phyloP scores from a whole-genome alignment of 2,888 invertebrate genomes.

The Limnephilus lunatus region DNA sequence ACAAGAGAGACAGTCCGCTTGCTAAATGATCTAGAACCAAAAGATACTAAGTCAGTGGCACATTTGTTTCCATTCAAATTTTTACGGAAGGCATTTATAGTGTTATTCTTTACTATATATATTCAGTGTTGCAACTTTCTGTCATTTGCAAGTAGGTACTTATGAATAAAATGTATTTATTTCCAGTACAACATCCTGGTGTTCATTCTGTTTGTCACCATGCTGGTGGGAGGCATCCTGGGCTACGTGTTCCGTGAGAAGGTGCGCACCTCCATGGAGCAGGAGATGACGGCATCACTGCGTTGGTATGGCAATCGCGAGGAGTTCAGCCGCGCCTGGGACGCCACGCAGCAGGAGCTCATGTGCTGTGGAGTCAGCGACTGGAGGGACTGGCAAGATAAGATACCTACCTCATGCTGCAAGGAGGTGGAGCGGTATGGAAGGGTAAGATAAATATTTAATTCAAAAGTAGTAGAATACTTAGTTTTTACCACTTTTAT shows the following conservation, averaged over 20 bases:
- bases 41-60: too few relatives aligned
- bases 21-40: too few relatives aligned
- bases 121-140: too few relatives aligned
- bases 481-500: too few relatives aligned
- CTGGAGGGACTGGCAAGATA: constrained; percentile 86
- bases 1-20: too few relatives aligned
- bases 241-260: constrained; percentile 94
- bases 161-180: background rate
- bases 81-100: too few relatives aligned
- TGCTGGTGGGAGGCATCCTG: constrained; percentile 93
- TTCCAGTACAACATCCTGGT: constrained; percentile 92
- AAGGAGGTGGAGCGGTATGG: constrained; percentile 77
- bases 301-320: constrained; percentile 84
- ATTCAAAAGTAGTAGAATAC: too few relatives aligned
- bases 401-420: constrained; percentile 88
- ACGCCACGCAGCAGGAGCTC: constrained; percentile 89
- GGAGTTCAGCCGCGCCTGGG: constrained; percentile 90
- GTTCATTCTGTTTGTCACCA: constrained; percentile 91
- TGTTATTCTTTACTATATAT: too few relatives aligned
- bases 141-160: background rate
- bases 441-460: constrained; percentile 24
- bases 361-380: constrained; percentile 90
- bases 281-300: constrained; percentile 87
- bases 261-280: constrained; percentile 85
- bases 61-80: too few relatives aligned